Conservation (phyloP, 2,797 vertebrate species). For the Graptemys geographica region DNA sequence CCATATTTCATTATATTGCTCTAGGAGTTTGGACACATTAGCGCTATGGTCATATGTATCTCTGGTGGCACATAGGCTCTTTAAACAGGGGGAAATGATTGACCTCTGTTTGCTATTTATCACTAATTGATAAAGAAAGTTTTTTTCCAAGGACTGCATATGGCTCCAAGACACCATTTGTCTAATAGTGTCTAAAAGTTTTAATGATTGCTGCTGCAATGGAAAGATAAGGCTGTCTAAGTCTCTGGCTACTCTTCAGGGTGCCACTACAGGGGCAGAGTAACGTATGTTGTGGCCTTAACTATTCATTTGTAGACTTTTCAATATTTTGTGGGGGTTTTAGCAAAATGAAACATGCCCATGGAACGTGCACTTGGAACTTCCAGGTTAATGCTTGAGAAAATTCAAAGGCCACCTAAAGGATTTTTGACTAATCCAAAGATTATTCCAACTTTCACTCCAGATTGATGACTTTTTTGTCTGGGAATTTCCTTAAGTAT, state of each 20-base stretch:
- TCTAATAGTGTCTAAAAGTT: conserved; percentile 36
- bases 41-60: not conserved
- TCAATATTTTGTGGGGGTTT: not conserved
- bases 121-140: conserved; percentile 32
- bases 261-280: not conserved
- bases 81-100: conserved; percentile 51
- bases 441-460: not conserved
- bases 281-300: conserved; percentile 13
- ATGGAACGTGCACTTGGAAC: not conserved
- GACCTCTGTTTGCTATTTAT: not conserved
- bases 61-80: conserved; percentile 42
- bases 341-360: conserved; percentile 4
- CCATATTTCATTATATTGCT: conserved; percentile 50
- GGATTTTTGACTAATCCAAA: not conserved
- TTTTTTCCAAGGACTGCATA: not conserved
- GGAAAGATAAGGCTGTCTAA: not conserved
- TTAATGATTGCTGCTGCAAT: conserved; percentile 21
- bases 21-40: conserved; percentile 42
- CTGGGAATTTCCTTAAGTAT: conserved; percentile 58
- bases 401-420: not conserved
- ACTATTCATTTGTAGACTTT: conserved; percentile 23
- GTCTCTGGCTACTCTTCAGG: not conserved
- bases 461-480: not conserved
- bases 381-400: conserved; percentile 1
- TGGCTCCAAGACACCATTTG: conserved; percentile 19